Conservation (phyloP, 2,888 invertebrate genomes). For the Opisthograptis luteolata region DNA sequence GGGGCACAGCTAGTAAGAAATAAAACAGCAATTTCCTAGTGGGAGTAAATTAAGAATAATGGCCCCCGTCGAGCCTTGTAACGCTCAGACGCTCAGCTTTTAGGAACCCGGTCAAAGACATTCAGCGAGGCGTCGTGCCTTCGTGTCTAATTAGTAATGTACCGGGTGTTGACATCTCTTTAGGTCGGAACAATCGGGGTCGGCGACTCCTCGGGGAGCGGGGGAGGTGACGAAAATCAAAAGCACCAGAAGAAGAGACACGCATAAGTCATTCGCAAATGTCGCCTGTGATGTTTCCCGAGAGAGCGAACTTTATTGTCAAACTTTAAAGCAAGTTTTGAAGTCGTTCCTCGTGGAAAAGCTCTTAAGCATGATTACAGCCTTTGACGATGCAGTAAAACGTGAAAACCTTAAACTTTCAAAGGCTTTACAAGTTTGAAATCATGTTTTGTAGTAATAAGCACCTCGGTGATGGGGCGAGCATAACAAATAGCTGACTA, state of each 20-base stretch:
- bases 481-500: conserved; percentile 21
- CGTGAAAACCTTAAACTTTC: conserved; percentile 14
- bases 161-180: conserved; percentile 49
- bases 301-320: neutral
- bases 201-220: conserved; percentile 2
- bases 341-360: conserved; percentile 6
- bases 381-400: conserved; percentile 9
- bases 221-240: neutral
- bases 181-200: conserved; percentile 17
- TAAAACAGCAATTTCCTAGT: conserved; percentile 30
- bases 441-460: conserved; percentile 19
- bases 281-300: conserved; percentile 1
- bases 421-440: conserved; percentile 23
- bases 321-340: conserved; percentile 1
- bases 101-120: conserved; percentile 37
- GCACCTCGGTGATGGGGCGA: conserved; percentile 21
- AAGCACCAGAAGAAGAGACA: conserved; percentile 1
- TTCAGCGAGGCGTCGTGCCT: conserved; percentile 35
- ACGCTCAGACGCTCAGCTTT: conserved; percentile 32
- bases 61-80: conserved; percentile 30
- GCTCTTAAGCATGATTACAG: conserved; percentile 17
- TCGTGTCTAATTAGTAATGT: conserved; percentile 49
- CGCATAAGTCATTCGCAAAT: neutral
- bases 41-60: conserved; percentile 42
- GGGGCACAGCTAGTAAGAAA: conserved; percentile 23